Conservation (phyloP, 2,888 invertebrate genomes). For the Hyposoter didymator region DNA sequence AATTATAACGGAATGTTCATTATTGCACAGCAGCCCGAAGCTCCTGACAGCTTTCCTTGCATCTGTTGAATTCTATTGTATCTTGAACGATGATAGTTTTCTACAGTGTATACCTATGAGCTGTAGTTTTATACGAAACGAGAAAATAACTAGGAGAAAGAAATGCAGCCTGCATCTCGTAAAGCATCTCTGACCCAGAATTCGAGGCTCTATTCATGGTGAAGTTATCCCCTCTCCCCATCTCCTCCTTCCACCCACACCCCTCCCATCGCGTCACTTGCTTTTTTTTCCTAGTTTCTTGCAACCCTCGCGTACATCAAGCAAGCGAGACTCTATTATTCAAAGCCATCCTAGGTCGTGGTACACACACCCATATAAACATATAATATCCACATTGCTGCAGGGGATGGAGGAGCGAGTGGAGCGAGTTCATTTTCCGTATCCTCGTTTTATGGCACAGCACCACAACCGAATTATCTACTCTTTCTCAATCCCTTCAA, state of each 20-base stretch:
- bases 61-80: slow-evolving; percentile 47
- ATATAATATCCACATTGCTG: slow-evolving; percentile 20
- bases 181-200: slow-evolving; percentile 71
- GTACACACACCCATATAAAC: slow-evolving; percentile 9
- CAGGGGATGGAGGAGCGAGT: slow-evolving; percentile 18
- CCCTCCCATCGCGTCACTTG: not conserved
- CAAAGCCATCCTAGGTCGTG: slow-evolving; percentile 61
- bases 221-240: slow-evolving; percentile 45
- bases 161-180: slow-evolving; percentile 58
- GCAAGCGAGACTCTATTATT: slow-evolving; percentile 67
- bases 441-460: slow-evolving; percentile 1
- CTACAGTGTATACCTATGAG: slow-evolving; percentile 15
- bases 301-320: slow-evolving; percentile 48
- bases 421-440: slow-evolving; percentile 47
- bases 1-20: slow-evolving; percentile 31
- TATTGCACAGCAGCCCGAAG: slow-evolving; percentile 20
- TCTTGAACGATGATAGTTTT: slow-evolving; percentile 52
- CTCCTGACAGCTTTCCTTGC: slow-evolving; percentile 40
- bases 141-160: slow-evolving; percentile 34
- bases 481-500: slow-evolving; percentile 19
- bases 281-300: slow-evolving; percentile 26
- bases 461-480: slow-evolving; percentile 39
- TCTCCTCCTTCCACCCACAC: too few relatives aligned
- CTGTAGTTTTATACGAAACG: slow-evolving; percentile 3
- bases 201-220: slow-evolving; percentile 63